phyloP scores from a whole-genome alignment of 2,113 vertebrate genomes.

The Tiliqua scincoides region DNA sequence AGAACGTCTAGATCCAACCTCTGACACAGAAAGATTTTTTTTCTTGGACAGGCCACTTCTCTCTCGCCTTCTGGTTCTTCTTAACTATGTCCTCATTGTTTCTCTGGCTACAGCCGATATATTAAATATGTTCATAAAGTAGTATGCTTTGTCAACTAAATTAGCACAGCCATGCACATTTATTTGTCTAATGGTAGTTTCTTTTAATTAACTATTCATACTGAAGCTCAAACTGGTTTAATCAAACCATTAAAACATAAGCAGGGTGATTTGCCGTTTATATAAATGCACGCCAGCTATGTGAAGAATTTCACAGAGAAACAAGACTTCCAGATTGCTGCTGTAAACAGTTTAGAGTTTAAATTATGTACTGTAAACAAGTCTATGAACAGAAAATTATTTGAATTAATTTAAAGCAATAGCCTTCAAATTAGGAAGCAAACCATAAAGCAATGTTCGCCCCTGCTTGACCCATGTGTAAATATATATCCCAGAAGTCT shows the following conservation, averaged over 20 bases:
- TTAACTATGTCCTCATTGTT: not conserved
- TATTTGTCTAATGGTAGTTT: not conserved
- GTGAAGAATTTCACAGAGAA: not conserved
- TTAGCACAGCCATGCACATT: not conserved
- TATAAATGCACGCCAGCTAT: not conserved
- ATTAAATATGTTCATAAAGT: slow-evolving; percentile 5
- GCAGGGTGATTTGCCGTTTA: fast-evolving
- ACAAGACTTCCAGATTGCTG: not conserved
- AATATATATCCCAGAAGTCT: not conserved
- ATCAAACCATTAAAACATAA: slow-evolving; percentile 4
- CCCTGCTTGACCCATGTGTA: not conserved
- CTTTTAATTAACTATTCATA: not conserved
- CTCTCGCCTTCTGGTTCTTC: fast-evolving
- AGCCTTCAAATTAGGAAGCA: not conserved
- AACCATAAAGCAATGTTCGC: not conserved
- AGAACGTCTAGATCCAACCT: not conserved
- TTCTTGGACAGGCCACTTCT: fast-evolving
- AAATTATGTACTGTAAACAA: not conserved
- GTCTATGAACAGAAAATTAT: not conserved
- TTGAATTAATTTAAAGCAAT: not conserved
- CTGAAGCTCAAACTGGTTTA: not conserved
- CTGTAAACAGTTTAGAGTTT: not conserved
- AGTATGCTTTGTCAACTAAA: not conserved
- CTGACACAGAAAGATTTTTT: not conserved
- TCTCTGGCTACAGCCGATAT: not conserved